phyloP scores from a whole-genome alignment of 2,888 invertebrate species.

The Lysandra coridon region DNA sequence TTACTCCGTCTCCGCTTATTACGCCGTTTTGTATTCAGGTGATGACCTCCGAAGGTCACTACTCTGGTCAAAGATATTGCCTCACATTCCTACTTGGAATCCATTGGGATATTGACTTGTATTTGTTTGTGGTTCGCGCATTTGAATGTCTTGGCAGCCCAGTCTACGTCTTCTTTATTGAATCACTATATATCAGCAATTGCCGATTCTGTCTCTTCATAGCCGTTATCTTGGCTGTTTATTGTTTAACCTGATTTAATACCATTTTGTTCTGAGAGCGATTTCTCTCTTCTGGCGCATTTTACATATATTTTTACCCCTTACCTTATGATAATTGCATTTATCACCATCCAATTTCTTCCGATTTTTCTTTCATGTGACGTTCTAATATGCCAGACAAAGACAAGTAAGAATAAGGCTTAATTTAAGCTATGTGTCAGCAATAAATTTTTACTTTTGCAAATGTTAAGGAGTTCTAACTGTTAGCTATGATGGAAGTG shows the following conservation, averaged over 20 bases:
- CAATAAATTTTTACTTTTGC: background rate
- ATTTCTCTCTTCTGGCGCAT: too few relatives aligned
- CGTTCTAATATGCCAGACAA: too few relatives aligned
- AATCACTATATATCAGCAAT: background rate
- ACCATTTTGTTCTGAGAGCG: too few relatives aligned
- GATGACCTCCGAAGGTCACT: slow-evolving; percentile 72
- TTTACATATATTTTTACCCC: too few relatives aligned
- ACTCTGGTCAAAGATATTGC: slow-evolving; percentile 52
- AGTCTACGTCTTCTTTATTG: background rate
- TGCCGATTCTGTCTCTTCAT: too few relatives aligned
- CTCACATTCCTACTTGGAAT: slow-evolving; percentile 9
- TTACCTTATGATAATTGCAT: too few relatives aligned
- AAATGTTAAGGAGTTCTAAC: slow-evolving; percentile 34
- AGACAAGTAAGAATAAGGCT: too few relatives aligned
- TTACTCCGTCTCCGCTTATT: slow-evolving; percentile 64
- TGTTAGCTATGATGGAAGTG: background rate
- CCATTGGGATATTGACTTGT: slow-evolving; percentile 20
- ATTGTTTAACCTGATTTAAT: too few relatives aligned
- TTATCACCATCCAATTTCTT: too few relatives aligned
- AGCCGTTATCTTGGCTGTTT: too few relatives aligned
- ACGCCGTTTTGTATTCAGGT: slow-evolving; percentile 71
- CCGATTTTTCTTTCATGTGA: too few relatives aligned
- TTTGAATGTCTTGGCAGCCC: slow-evolving; percentile 35
- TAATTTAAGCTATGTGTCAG: too few relatives aligned
- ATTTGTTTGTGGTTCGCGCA: background rate